These are phyloP conservation scores for Ctenodactylus gundi DNA, from an alignment of 2,113 vertebrate species.

Conservation along the genomic window DNA sequence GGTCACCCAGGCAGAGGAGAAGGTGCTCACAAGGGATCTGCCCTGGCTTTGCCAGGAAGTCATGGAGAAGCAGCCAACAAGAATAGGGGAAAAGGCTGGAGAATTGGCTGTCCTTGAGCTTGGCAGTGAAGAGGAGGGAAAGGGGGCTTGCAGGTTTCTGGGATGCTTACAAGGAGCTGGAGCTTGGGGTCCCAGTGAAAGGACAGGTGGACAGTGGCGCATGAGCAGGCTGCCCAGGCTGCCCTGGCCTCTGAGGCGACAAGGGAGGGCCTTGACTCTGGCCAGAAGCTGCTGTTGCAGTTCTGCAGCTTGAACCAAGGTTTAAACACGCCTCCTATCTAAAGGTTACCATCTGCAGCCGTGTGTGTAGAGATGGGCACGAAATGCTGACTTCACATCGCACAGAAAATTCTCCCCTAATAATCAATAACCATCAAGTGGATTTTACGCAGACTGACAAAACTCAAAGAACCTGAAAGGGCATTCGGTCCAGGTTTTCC, in stretches of 20 bases:
- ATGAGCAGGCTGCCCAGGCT: not conserved
- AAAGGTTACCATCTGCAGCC: not conserved
- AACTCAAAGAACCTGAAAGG: not conserved
- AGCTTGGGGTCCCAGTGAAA: not conserved
- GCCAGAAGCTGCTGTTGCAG: not conserved
- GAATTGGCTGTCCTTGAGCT: not conserved
- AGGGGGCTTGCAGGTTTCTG: not conserved
- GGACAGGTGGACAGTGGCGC: fast-evolving
- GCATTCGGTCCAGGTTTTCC: not conserved
- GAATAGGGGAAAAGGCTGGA: not conserved
- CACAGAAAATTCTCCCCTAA: conserved; percentile 19
- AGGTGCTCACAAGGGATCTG: not conserved
- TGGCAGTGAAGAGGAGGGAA: not conserved
- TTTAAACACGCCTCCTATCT: not conserved
- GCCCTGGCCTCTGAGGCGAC: not conserved
- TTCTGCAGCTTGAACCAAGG: not conserved
- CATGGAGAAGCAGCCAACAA: not conserved
- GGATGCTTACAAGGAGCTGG: not conserved
- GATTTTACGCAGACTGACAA: not conserved
- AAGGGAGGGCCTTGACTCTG: not conserved
- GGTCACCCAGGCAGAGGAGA: not conserved
- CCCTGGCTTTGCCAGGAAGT: too few relatives aligned
- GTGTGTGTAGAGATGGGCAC: not conserved
- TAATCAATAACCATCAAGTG: not conserved
- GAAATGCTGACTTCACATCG: not conserved